A percentile compares a stretch with the other conserved stretches of the same genome.
phyloP scores from a whole-genome alignment of 1,140 invertebrate genomes.

The Orussus abietinus region DNA sequence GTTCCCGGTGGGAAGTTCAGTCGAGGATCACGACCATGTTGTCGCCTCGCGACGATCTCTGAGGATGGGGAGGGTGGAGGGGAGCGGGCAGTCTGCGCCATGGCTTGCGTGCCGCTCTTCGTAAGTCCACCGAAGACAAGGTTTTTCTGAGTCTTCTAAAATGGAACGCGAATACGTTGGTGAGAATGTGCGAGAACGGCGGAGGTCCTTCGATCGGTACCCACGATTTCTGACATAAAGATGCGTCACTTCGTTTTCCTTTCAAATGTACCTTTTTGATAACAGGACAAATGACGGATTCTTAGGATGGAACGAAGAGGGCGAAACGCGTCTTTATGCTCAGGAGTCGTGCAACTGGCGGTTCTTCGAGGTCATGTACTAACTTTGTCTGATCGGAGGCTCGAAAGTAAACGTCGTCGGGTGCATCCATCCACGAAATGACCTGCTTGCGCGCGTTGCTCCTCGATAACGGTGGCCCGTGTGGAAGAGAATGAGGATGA shows the following conservation, averaged over 20 bases:
- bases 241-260: too few species aligned
- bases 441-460: slow-evolving; percentile 78
- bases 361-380: slow-evolving; percentile 43
- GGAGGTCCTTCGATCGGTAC: too few species aligned
- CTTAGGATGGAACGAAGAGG: too few species aligned
- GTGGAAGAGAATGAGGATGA: slow-evolving; percentile 39
- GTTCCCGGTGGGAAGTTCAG: slow-evolving; percentile 53
- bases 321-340: too few species aligned
- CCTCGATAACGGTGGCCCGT: slow-evolving; percentile 54
- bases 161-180: too few species aligned
- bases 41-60: slow-evolving; percentile 45
- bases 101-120: slow-evolving; percentile 85
- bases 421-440: slow-evolving; percentile 96
- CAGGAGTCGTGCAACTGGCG: too few species aligned
- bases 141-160: slow-evolving; percentile 82
- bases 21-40: slow-evolving; percentile 68
- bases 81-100: slow-evolving; percentile 68
- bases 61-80: slow-evolving; percentile 39
- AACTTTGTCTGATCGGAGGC: slow-evolving; percentile 87
- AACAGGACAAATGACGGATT: too few species aligned
- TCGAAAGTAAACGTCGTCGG: slow-evolving; percentile 94
- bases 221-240: too few species aligned
- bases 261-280: too few species aligned
- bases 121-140: slow-evolving; percentile 74
- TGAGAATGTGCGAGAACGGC: too few species aligned